Evolutionary conservation across 1,140 invertebrate species (phyloP).

Genomic region (Brevipalpus yothersi): DNA sequence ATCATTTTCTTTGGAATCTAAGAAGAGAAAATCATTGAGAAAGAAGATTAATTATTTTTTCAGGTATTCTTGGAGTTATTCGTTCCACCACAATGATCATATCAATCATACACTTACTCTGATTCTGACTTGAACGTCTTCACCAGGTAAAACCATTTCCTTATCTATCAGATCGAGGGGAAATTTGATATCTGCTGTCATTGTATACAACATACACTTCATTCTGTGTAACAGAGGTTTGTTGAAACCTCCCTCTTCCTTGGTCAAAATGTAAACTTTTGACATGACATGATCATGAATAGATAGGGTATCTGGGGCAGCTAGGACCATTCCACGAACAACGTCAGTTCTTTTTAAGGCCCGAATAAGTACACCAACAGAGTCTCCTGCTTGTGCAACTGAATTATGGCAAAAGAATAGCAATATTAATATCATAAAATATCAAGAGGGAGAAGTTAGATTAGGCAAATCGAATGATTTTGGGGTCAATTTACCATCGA

Average conservation of each 20-base stretch:
- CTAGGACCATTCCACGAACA: constrained; percentile 69
- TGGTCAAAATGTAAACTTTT: constrained; percentile 30
- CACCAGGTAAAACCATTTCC: constrained; percentile 83
- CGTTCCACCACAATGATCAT: constrained; percentile 42
- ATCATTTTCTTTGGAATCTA: constrained; percentile 42
- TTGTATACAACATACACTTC: not conserved
- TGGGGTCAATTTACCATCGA: constrained; percentile 29
- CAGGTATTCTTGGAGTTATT: constrained; percentile 70
- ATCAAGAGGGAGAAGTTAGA: no score
- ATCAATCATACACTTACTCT: constrained; percentile 40
- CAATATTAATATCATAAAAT: no score
- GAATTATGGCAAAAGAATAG: not conserved
- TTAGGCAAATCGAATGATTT: no score
- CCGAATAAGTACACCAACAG: constrained; percentile 68
- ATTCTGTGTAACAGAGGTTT: not conserved
- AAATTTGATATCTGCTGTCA: not conserved
- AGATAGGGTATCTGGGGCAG: constrained; percentile 54
- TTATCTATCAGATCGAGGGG: constrained; percentile 27
- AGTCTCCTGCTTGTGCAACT: constrained; percentile 82
- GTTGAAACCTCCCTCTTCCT: not conserved
- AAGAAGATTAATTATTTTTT: not conserved
- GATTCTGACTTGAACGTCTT: constrained; percentile 43
- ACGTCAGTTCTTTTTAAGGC: constrained; percentile 79
- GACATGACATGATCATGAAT: constrained; percentile 41
- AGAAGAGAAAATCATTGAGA: constrained; percentile 33